phyloP scores from a whole-genome alignment of 2,888 invertebrate genomes.

The Azorinus chamasolen region DNA sequence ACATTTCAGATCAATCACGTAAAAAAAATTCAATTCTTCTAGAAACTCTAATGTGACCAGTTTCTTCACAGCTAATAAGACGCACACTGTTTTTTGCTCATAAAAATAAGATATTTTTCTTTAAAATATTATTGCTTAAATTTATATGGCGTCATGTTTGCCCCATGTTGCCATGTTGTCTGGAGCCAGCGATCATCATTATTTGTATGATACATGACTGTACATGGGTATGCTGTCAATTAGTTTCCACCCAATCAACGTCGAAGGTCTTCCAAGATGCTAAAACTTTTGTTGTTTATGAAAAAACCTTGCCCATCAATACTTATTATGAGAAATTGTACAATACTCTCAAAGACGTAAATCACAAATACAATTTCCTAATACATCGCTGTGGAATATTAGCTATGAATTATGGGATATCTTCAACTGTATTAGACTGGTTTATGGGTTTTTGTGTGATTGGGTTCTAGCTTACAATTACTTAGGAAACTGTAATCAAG shows the following conservation, averaged over 20 bases:
- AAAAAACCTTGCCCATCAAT: constrained; percentile 14
- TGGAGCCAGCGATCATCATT: too few species aligned
- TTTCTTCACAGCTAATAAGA: too few species aligned
- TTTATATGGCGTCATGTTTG: too few species aligned
- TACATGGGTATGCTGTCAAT: neutral
- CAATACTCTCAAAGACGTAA: constrained; percentile 11
- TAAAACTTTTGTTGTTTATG: constrained; percentile 4
- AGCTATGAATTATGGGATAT: constrained; percentile 47
- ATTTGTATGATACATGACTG: neutral
- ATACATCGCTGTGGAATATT: constrained; percentile 36
- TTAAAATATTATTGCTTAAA: too few species aligned
- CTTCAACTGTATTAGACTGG: constrained; percentile 38
- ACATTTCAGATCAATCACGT: too few species aligned
- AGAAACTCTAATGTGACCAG: too few species aligned
- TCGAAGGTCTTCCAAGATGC: neutral
- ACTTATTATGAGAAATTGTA: constrained; percentile 11
- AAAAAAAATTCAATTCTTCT: too few species aligned
- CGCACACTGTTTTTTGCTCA: too few species aligned
- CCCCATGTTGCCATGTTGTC: too few species aligned
- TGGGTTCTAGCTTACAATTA: constrained; percentile 24
- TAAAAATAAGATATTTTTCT: too few species aligned
- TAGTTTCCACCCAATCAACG: neutral
- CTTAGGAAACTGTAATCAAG: constrained; percentile 4
- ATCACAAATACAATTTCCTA: constrained; percentile 46
- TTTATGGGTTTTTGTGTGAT: constrained; percentile 30